Conservation (phyloP, 2,797 vertebrate genomes). For the Lithobates pipiens region DNA sequence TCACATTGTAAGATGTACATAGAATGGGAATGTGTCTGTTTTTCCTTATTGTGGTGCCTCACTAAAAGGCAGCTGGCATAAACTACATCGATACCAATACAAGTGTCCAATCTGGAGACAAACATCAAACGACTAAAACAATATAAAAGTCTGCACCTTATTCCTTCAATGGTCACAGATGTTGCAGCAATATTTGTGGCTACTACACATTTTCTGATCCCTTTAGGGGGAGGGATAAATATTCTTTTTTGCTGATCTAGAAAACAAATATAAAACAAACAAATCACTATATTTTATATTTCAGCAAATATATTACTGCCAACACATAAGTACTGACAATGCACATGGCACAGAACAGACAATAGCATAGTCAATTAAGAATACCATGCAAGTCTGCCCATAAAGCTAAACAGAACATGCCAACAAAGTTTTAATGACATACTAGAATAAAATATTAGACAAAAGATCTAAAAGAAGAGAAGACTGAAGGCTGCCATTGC, state of each 20-base stretch:
- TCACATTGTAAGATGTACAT: too few species aligned
- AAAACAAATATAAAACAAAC: conserved; percentile 32
- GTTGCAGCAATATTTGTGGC: conserved; percentile 98
- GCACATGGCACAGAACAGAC: background rate
- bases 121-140: background rate
- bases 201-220: conserved; percentile 94
- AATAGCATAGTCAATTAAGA: background rate
- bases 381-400: background rate
- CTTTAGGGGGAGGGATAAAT: conserved; percentile 89
- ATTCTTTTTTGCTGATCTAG: conserved; percentile 95
- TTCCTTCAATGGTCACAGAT: conserved; percentile 94
- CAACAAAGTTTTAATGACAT: too few species aligned
- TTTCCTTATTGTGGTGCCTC: too few species aligned
- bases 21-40: too few species aligned
- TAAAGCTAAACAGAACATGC: too few species aligned
- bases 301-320: background rate
- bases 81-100: too few species aligned
- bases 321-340: background rate
- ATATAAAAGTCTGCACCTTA: conserved; percentile 78
- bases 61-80: too few species aligned
- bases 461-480: background rate
- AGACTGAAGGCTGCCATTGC: too few species aligned
- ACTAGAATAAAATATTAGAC: too few species aligned
- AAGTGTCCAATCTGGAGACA: background rate
- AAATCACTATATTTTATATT: background rate